phyloP scores from a whole-genome alignment of 2,797 vertebrate species.

The Pseudochirops cupreus region DNA sequence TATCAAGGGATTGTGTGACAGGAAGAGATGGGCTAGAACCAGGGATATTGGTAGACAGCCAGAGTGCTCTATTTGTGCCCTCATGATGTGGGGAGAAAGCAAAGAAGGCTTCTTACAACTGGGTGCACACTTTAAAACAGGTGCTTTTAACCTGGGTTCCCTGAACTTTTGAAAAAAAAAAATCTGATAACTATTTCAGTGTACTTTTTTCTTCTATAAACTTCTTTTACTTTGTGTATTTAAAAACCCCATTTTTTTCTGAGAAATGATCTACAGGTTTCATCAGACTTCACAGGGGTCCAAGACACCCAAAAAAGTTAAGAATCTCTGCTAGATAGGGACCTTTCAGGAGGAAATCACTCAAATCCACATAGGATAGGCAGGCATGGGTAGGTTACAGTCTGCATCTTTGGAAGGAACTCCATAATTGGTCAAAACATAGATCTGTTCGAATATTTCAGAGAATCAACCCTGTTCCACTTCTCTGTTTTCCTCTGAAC shows the following conservation, averaged over 20 bases:
- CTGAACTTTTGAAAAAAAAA: not conserved
- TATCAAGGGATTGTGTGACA: not conserved
- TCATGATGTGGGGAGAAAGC: not conserved
- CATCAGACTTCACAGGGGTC: not conserved
- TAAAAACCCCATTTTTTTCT: not conserved
- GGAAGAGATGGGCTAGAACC: not conserved
- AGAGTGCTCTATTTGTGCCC: not conserved
- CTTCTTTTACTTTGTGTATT: not conserved
- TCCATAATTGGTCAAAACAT: not conserved
- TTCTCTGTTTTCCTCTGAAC: not conserved
- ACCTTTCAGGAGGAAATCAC: not conserved
- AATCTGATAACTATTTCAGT: not conserved
- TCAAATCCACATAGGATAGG: not conserved
- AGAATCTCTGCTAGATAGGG: not conserved
- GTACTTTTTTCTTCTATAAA: not conserved
- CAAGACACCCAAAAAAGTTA: not conserved
- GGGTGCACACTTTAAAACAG: not conserved
- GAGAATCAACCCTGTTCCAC: not conserved
- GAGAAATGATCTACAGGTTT: not conserved
- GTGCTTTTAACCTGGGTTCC: not conserved
- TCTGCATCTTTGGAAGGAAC: not conserved
- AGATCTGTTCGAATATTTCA: not conserved
- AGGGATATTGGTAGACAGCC: not conserved
- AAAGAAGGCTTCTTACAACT: not conserved
- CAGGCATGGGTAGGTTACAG: not conserved